Evolutionary conservation across 2,113 vertebrate genomes (phyloP).

Genomic region (Eulemur rufifrons): DNA sequence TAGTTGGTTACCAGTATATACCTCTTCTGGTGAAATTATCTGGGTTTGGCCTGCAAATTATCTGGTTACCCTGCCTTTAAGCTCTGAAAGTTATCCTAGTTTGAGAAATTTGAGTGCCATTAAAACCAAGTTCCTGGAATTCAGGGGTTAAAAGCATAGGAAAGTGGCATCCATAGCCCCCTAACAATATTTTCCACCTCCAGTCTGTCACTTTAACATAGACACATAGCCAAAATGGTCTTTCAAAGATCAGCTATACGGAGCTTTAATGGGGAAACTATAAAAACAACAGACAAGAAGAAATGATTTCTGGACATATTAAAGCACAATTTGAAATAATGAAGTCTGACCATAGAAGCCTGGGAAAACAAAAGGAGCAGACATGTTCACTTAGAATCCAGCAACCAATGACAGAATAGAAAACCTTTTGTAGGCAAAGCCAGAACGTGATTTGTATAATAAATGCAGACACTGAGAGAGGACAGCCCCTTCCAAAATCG

Average conservation of each 20-base stretch:
- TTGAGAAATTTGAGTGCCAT: neutral
- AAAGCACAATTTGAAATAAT: slow-evolving; percentile 20
- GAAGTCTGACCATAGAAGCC: neutral
- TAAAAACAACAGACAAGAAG: slow-evolving; percentile 36
- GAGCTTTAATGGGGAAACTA: neutral
- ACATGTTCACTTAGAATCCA: neutral
- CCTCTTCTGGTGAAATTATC: neutral
- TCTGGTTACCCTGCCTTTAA: neutral
- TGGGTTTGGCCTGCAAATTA: neutral
- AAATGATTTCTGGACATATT: neutral
- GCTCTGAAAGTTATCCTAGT: neutral
- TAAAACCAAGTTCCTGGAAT: neutral
- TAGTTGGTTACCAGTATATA: neutral
- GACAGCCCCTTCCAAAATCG: neutral
- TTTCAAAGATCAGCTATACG: neutral
- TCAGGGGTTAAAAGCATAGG: neutral
- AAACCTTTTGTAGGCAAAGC: neutral
- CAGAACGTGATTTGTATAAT: neutral
- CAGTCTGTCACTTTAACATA: neutral
- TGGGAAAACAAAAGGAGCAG: slow-evolving; percentile 45
- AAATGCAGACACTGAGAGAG: neutral
- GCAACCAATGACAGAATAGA: neutral
- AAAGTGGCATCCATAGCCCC: neutral
- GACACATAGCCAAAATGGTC: neutral
- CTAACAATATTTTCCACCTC: neutral